phyloP scores from a whole-genome alignment of 1,140 invertebrate species.

The Eufriesea mexicana region DNA sequence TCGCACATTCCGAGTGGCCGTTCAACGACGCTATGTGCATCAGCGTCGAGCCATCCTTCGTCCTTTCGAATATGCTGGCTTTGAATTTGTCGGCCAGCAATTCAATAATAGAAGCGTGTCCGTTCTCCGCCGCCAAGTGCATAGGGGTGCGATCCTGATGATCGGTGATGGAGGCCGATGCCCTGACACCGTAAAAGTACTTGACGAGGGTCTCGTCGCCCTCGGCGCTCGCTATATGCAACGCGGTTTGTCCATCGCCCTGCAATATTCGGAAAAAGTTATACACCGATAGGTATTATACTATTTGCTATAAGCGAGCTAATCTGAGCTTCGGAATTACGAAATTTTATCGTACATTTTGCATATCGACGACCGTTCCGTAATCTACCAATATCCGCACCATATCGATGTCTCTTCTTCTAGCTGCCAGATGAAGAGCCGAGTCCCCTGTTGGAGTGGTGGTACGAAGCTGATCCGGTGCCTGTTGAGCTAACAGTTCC shows the following conservation, averaged over 20 bases:
- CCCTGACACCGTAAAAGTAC: constrained; percentile 96
- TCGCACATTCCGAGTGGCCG: constrained; percentile 98
- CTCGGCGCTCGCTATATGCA: constrained; percentile 97
- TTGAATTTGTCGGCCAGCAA: constrained; percentile 98
- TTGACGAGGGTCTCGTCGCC: constrained; percentile 97
- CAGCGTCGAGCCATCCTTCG: constrained; percentile 98
- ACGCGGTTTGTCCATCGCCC: constrained; percentile 94
- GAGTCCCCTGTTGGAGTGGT: constrained; percentile 91
- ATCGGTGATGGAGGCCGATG: constrained; percentile 96
- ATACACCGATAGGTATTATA: no score
- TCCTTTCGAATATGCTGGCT: constrained; percentile 95
- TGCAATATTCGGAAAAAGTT: constrained; percentile 72
- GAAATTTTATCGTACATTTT: constrained; percentile 87
- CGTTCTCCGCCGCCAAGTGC: constrained; percentile 98
- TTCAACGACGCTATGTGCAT: constrained; percentile 99
- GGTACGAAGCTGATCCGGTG: constrained; percentile 89
- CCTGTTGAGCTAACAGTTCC: constrained; percentile 93
- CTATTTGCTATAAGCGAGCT: no score
- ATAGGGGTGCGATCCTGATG: constrained; percentile 98
- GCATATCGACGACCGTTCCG: constrained; percentile 94
- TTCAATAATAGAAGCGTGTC: constrained; percentile 97
- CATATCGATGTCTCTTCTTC: constrained; percentile 95
- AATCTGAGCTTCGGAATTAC: no score
- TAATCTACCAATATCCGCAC: constrained; percentile 95
- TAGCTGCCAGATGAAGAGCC: constrained; percentile 94